Evolutionary conservation across 2,888 invertebrate genomes (phyloP), one percentile per base, ranked within the genome.

Genomic region (Caenorhabditis imperialis): DNA sequence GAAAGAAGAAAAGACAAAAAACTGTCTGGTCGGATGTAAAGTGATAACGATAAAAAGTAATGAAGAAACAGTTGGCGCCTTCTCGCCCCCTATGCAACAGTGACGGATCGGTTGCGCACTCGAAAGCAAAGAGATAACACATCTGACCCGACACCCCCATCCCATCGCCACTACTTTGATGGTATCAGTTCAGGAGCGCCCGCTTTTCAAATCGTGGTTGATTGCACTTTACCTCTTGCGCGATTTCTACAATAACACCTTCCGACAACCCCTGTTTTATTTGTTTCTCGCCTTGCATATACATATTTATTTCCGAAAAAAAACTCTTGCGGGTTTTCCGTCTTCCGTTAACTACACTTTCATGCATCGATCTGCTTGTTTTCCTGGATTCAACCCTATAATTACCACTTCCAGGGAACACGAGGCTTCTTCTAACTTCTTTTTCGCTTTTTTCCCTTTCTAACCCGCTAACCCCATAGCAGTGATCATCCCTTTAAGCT

Each of bases 401-500:
- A 63, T 63, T 63, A 63, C 54, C 30, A 23, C 20, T 20, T 38
- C n/a, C 20, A 12, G 12, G 20, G 42, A 51, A 50, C 42, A 51
- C 23, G 6, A 20, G 18, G 22, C 20, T 23, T 40, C 48, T 45
- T n/a, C 27, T 33, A 22, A 4, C 22, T 57, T 45, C 18, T 58
- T 14, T 25, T 20, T 51, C 5, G 44, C n/a, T 20, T 30, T 27
- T 38, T 27, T 2, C 14, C 3, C 16, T 27, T 35, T 50, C 51
- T 30, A 51, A 27, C 55, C 35, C 54, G 22, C 48, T 22, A 48
- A 54, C 47, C 63, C 10, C 57, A 35, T 33, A 25, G 8, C 35
- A n/a, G n/a, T 18, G 40, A 40, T 63, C 38, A 45, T 58, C 57
- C 57, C 45, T 54, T 48, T 40, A 70, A 70, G 75, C 58, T 58